phyloP scores from a whole-genome alignment of 2,113 vertebrate genomes.

The Lophura nycthemera region DNA sequence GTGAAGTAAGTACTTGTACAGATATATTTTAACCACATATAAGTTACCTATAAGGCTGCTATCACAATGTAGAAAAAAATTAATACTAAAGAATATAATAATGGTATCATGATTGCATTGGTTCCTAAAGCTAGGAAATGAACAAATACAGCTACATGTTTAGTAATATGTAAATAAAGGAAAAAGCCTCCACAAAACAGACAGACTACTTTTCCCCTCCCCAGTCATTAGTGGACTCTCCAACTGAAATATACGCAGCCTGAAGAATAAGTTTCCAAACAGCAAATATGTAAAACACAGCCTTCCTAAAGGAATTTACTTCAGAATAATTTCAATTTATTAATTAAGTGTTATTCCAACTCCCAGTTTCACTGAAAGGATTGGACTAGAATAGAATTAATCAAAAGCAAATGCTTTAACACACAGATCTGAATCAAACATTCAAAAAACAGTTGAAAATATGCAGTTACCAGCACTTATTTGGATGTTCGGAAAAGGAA shows the following conservation, averaged over 20 bases:
- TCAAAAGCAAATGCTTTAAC: background rate
- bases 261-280: background rate
- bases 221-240: background rate
- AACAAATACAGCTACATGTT: background rate
- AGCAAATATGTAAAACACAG: background rate
- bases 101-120: background rate
- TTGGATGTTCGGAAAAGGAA: slow-evolving; percentile 51
- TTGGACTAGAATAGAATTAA: background rate
- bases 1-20: rapidly evolving
- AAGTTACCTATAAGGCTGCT: background rate
- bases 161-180: background rate
- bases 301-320: background rate
- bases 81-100: background rate
- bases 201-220: background rate
- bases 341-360: background rate
- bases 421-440: background rate
- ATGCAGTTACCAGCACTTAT: slow-evolving; percentile 24
- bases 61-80: background rate
- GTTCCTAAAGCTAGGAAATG: background rate
- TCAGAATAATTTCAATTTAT: background rate
- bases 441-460: slow-evolving; percentile 19
- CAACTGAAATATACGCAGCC: background rate
- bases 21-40: background rate
- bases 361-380: background rate
- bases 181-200: background rate